A percentile compares a stretch with the other conserved stretches of the same genome.
These are phyloP conservation scores for Plemyria rubiginata DNA, from an alignment of 2,888 invertebrate genomes.

Conservation along the genomic window DNA sequence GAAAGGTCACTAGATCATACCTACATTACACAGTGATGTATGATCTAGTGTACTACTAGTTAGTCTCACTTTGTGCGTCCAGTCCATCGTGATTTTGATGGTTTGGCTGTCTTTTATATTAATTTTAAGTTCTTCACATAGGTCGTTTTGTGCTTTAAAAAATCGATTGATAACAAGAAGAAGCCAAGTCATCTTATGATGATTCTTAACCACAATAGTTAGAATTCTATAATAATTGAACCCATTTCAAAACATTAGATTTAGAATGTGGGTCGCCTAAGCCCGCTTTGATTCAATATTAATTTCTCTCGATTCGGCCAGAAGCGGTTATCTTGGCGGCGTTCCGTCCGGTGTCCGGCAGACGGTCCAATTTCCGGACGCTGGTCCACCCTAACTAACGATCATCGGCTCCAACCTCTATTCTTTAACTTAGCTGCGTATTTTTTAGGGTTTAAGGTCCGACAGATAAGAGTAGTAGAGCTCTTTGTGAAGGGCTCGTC, in stretches of 20 bases:
- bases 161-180: too few species aligned
- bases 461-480: too few species aligned
- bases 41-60: too few species aligned
- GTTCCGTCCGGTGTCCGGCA: conserved; percentile 52
- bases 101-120: too few species aligned
- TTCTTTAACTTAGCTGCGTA: conserved; percentile 11
- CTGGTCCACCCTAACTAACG: conserved; percentile 45
- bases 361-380: conserved; percentile 69
- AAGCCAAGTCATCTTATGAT: too few species aligned
- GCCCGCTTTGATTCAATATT: conserved; percentile 43
- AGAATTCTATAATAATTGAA: not conserved
- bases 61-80: too few species aligned
- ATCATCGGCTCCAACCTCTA: conserved; percentile 15
- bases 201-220: not conserved
- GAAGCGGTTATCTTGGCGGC: conserved; percentile 41
- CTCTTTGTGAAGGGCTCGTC: too few species aligned
- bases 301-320: conserved; percentile 38
- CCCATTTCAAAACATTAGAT: not conserved
- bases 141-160: too few species aligned
- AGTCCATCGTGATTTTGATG: too few species aligned
- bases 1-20: too few species aligned
- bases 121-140: too few species aligned
- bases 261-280: conserved; percentile 17
- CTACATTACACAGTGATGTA: too few species aligned
- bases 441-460: not conserved